Percentiles rank a stretch among this genome's conserved stretches.
Evolutionary conservation across 2,797 vertebrate genomes (phyloP).

Genomic region (Myripristis murdjan): DNA sequence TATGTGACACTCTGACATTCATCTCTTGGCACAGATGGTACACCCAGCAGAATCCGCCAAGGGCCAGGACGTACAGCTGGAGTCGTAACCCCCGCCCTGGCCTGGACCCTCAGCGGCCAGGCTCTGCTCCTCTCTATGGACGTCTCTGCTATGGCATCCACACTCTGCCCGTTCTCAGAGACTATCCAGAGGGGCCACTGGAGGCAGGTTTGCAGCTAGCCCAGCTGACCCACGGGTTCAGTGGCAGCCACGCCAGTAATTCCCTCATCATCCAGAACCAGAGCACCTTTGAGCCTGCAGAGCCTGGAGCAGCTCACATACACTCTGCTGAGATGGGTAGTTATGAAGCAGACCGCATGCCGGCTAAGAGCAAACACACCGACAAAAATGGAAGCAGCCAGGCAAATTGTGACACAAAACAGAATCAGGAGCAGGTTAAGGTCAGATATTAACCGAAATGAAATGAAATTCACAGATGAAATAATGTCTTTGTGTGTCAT

Average conservation of each 20-base stretch:
- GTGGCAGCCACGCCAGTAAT: slow-evolving; percentile 40
- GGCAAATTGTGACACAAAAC: slow-evolving; percentile 52
- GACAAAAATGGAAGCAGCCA: slow-evolving; percentile 57
- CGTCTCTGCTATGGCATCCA: slow-evolving; percentile 84
- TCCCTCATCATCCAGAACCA: slow-evolving; percentile 66
- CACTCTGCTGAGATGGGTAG: slow-evolving; percentile 52
- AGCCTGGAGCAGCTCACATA: slow-evolving; percentile 25
- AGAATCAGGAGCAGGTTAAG: slow-evolving; percentile 61
- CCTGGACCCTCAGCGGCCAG: slow-evolving; percentile 74
- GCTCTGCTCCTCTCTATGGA: slow-evolving; percentile 81
- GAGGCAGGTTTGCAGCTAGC: slow-evolving; percentile 77
- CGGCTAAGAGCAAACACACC: slow-evolving; percentile 52
- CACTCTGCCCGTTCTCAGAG: slow-evolving; percentile 80
- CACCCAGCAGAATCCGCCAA: slow-evolving; percentile 79
- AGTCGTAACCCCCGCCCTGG: slow-evolving; percentile 68
- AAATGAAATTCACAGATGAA: neutral
- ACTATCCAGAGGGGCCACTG: slow-evolving; percentile 68
- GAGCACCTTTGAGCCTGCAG: slow-evolving; percentile 65
- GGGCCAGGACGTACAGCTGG: slow-evolving; percentile 83
- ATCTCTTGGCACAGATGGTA: slow-evolving; percentile 82
- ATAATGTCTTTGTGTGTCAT: neutral
- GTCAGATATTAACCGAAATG: slow-evolving; percentile 62
- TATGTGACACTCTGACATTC: slow-evolving; percentile 59
- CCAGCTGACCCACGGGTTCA: slow-evolving; percentile 68
- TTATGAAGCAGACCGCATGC: slow-evolving; percentile 59